A percentile compares a stretch with the other conserved stretches of the same genome.
These are phyloP conservation scores for Pachydiplax longipennis DNA, from an alignment of 2,888 invertebrate genomes.

Conservation along the genomic window DNA sequence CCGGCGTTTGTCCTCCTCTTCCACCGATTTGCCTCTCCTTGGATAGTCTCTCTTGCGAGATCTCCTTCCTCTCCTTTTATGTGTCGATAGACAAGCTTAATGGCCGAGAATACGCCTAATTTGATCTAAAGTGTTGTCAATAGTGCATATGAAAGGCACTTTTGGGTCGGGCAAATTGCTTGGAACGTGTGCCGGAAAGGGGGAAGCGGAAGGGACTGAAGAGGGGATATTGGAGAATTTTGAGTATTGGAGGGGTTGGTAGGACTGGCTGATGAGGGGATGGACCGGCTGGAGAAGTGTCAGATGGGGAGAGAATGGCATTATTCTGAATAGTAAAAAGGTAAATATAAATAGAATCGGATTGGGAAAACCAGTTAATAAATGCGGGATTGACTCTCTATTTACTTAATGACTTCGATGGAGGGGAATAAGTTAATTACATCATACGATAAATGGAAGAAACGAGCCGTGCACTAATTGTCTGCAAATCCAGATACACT, in stretches of 20 bases:
- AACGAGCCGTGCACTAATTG: no score
- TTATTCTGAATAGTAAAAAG: not conserved
- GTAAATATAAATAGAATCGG: not conserved
- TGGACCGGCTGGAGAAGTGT: not conserved
- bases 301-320: not conserved
- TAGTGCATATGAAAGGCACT: conserved; percentile 46
- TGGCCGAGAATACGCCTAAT: conserved; percentile 46
- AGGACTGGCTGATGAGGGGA: not conserved
- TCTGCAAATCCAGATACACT: no score
- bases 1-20: not conserved
- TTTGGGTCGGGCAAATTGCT: conserved; percentile 46
- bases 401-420: no score
- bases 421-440: no score
- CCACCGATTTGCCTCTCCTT: not conserved
- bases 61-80: conserved; percentile 3
- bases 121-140: conserved; percentile 47
- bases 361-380: no score
- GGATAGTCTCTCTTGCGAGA: not conserved
- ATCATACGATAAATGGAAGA: no score
- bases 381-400: no score
- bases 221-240: not conserved
- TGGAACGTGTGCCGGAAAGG: conserved; percentile 39
- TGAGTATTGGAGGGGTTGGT: not conserved
- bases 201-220: not conserved
- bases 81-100: conserved; percentile 46